Conservation (phyloP, 2,888 invertebrate genomes). For the Smittia sp. region DNA sequence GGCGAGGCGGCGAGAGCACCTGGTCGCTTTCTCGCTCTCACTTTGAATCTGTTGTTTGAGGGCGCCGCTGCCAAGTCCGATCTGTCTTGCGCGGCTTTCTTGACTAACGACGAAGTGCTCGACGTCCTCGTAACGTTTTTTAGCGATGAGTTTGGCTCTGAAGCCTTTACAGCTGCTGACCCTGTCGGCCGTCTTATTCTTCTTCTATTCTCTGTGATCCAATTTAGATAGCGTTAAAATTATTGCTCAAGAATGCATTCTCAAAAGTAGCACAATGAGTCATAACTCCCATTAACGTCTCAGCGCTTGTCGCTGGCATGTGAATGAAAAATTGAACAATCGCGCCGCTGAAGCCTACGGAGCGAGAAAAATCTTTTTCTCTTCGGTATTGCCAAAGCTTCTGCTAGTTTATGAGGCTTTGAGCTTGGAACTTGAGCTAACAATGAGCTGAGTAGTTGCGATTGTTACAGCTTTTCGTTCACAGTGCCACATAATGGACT, state of each 20-base stretch:
- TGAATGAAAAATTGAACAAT: slow-evolving; percentile 14
- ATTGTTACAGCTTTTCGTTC: not conserved
- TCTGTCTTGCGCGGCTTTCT: slow-evolving; percentile 45
- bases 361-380: not conserved
- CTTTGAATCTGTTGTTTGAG: slow-evolving; percentile 62
- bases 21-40: slow-evolving; percentile 58
- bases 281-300: slow-evolving; percentile 25
- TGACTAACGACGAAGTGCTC: slow-evolving; percentile 51
- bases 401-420: not conserved
- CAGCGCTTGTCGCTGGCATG: slow-evolving; percentile 15
- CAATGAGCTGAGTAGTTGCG: not conserved
- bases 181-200: slow-evolving; percentile 48
- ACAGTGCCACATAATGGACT: slow-evolving; percentile 17
- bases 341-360: not conserved
- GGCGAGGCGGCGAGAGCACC: slow-evolving; percentile 51
- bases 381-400: not conserved
- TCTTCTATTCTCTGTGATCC: not conserved
- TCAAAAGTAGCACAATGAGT: slow-evolving; percentile 29
- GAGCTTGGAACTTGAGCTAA: not conserved
- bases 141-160: slow-evolving; percentile 54
- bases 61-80: slow-evolving; percentile 44
- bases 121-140: slow-evolving; percentile 56
- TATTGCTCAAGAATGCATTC: not conserved
- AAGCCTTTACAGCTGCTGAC: slow-evolving; percentile 43
- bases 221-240: not conserved